Conservation (phyloP, 2,113 vertebrate species). For the Anolis sagrei region DNA sequence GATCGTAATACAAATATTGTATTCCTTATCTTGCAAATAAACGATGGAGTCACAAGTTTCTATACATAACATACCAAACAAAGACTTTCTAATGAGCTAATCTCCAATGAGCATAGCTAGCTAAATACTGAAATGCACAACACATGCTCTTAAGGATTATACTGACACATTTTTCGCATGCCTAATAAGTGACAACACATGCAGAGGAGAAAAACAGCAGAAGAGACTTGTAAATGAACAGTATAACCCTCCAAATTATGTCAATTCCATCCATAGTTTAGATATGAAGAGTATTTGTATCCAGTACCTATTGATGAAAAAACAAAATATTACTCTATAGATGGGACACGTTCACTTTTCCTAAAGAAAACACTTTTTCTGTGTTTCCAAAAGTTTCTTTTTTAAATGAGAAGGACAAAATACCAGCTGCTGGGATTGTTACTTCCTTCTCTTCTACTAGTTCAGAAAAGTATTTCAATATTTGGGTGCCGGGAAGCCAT, state of each 20-base stretch:
- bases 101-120: neutral
- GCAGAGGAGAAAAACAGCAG: neutral
- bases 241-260: neutral
- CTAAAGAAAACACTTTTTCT: neutral
- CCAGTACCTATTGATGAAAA: neutral
- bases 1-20: neutral
- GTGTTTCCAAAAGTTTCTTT: no score
- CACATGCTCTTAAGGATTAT: neutral
- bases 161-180: neutral
- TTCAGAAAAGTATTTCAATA: neutral
- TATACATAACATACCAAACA: neutral
- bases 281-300: neutral
- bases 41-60: neutral
- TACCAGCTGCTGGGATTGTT: neutral
- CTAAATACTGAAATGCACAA: neutral
- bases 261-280: neutral
- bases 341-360: neutral
- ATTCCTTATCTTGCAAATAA: neutral
- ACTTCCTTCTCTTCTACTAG: no score
- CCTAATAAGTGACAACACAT: neutral
- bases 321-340: neutral
- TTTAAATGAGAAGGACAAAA: no score
- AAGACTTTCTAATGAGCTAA: neutral
- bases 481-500: neutral
- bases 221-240: neutral